Evolutionary conservation across 64 coral and sea anemone species (phyloP), one percentile per base, ranked within the genome.

Genomic region (Montipora efflorescens): DNA sequence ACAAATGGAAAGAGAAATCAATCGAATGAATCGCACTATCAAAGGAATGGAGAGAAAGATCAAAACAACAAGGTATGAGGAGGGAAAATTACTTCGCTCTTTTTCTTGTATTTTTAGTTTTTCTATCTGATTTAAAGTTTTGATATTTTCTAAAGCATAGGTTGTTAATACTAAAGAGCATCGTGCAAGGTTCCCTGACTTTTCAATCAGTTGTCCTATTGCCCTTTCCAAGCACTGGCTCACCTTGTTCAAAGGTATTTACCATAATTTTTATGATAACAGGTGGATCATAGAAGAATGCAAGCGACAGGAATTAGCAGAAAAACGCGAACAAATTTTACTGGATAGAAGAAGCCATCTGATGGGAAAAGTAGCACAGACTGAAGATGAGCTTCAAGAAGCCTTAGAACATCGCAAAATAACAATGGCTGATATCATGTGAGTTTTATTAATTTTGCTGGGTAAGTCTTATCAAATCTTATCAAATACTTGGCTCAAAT

Each of bases 1-100:
- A 3, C 48, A 82, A 82, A 59, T 64, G 79, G 57, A 82, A 82
- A 82, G 28, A 62, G 79, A 64, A 82, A 11, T 82, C 20, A 59
- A 5, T 14, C 20, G 4, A 4, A 36, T 64, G 79, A 55, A 62
- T 5, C 49, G 13, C 1, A 6, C 55, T 2, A 61, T 82, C 21
- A 82, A 23, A 23, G 36, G 4, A 82, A 59, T 82, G 23, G 53
- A 82, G 55, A 20, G 55, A 82, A 58, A 82, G 8, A 82, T 82
- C 23, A 49, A 62, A 15, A 64, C 21, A 5, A 82, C 52, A 82
- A 45, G 79, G 79, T 82, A 59, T 23, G 7, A 77, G 12, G 28
- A 36, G 28, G 28, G 15, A 66, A 4, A 15, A 14, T 66, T 18
- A 25, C 1, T 36, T 36, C 28, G 28, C 0, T 36, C 28, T 71